Evolutionary conservation across 2,888 invertebrate genomes (phyloP).

Genomic region (Agapostemon virescens): DNA sequence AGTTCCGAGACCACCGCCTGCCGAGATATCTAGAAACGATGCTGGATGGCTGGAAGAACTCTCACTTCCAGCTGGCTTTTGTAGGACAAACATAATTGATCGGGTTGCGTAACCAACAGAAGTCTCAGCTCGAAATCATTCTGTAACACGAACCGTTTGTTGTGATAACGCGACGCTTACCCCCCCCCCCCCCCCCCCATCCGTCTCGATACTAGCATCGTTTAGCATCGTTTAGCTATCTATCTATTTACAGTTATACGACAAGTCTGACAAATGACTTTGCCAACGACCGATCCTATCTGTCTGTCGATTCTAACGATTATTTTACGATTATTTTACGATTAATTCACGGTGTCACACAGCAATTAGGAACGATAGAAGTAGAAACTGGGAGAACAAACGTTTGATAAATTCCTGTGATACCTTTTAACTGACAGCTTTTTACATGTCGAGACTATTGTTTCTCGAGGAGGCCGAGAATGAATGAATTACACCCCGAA

Average conservation of each 20-base stretch:
- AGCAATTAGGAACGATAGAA: neutral
- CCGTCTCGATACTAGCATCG: neutral
- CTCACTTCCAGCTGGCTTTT: slow-evolving; percentile 48
- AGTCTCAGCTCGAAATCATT: slow-evolving; percentile 19
- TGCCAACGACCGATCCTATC: neutral
- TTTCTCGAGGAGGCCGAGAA: neutral
- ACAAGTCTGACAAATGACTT: neutral
- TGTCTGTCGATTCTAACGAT: neutral
- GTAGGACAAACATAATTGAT: slow-evolving; percentile 51
- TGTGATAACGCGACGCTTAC: slow-evolving; percentile 25
- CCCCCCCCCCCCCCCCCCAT: too few species aligned
- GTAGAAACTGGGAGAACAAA: neutral
- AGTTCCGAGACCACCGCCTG: slow-evolving; percentile 13
- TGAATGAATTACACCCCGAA: slow-evolving; percentile 45
- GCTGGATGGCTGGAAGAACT: slow-evolving; percentile 43
- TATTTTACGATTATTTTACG: too few species aligned
- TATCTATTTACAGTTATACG: slow-evolving; percentile 4
- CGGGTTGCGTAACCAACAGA: slow-evolving; percentile 45
- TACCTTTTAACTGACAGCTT: slow-evolving; percentile 2
- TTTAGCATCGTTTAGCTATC: neutral
- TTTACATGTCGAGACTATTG: slow-evolving; percentile 4
- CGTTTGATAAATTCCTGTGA: neutral
- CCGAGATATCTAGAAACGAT: slow-evolving; percentile 31
- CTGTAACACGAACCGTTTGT: slow-evolving; percentile 27
- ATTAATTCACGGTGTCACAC: neutral